Evolutionary conservation across 2,888 invertebrate genomes (phyloP), one percentile per base, ranked within the genome.

Genomic region (Rambutsinella grinnellia): DNA sequence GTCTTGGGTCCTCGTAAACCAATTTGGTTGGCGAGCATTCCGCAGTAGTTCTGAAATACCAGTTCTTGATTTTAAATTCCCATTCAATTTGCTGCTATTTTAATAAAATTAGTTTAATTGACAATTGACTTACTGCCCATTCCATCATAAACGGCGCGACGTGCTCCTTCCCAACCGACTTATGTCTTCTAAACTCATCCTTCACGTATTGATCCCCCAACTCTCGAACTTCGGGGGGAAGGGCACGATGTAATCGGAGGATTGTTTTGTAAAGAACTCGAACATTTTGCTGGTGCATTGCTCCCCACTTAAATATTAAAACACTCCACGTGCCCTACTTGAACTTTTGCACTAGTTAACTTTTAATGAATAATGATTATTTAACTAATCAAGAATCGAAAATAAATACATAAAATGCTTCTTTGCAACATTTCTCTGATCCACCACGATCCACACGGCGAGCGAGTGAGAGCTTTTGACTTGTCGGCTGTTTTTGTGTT

Each of bases 151-250:
- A 97, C 65, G 92, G 89, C 15, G 89, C 87, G 0, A 94, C 91
- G 86, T 95, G 94, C 53, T 89, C 88, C 0, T 89, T 88, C 65
- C 90, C 90, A 83, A 93, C 93, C 10, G 89, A 90, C 85, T 93
- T 93, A 86, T 97, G 96, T 56, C 94, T 88, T 85, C 91, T 91
- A 86, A 97, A 97, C 87, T 97, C 95, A 81, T 93, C 94, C 79
- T 90, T 90, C 0, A 92, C 92, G 85, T 95, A 95, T 84, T 90
- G 90, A 85, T 93, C 91, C 0, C 95, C 95, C 27, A 95, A 85
- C 2, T 90, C 71, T 56, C 90, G 89, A 44, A 94, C 86, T 81
- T 93, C 93, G 0, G 87, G 85, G 0, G 95, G 94, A 56, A 95
- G 86, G 2, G 93, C 93, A 76, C 93, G 88, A 85, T 95, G 95